Evolutionary conservation across 2,888 invertebrate species (phyloP), one percentile per base, ranked within the genome.

Genomic region (Zeuzera pyrina): DNA sequence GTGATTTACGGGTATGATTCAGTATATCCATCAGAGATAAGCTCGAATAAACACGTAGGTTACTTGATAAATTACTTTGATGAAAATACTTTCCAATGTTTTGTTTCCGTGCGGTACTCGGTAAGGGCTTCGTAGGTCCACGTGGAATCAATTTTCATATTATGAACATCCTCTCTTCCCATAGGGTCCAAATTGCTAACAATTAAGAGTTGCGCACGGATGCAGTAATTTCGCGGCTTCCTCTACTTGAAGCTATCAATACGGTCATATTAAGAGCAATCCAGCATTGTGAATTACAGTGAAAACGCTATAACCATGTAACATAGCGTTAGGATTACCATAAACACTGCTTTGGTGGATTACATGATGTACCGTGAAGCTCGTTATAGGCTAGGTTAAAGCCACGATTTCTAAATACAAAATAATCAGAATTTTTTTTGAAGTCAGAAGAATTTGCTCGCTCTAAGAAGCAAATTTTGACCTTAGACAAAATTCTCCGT

Each of bases 161-260:
- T 10, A 22, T n/a, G 11, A 8, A 11, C 11, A 10, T 22, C 22
- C 22, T 10, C 26, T 12, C 4, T 28, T 28, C 15, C 15, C 28
- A 28, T 19, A 19, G 19, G 5, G 5, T 6, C 19, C 28, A 28
- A 28, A 28, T 42, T 44, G 42, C 35, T 41, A 47, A 62, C 65
- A 72, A 71, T 71, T 72, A 70, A 54, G 56, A 29, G 12, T 25
- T 12, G 22, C 35, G 33, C 38, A 41, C 68, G 74, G 73, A 73
- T 65, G 70, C 56, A 48, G 57, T 64, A 58, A 74, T 74, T 70
- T 66, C 51, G 52, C 49, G 45, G 57, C 66, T 65, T 76, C 74
- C 76, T 67, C 53, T 45, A 11, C 28, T 23, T 11, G 4, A 21
- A 34, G 30, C 34, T 25, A n/a, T 12, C 27, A 38, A 36, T 39